Evolutionary conservation across 1,140 invertebrate species (phyloP), one percentile per base, ranked within the genome.

Genomic region (Diabrotica undecimpunctata): DNA sequence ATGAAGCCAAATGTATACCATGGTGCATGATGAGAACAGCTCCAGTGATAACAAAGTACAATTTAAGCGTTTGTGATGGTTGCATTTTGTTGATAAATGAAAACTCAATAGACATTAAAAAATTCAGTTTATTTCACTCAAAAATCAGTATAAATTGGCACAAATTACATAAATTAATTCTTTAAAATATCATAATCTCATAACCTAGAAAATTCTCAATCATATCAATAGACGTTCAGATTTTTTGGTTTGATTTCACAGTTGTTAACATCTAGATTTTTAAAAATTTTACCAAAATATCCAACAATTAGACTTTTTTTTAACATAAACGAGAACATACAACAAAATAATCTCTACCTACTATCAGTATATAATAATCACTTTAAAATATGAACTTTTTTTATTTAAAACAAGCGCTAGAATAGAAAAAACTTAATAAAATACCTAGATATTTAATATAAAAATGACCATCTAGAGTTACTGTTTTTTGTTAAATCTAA

Each of bases 131-230:
- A 62, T 62, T 46, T 62, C 61, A 62, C 61, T 62, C 61, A 62
- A 62, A 46, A 69, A 71, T 65, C 54, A 69, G 59, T 54, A 68
- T 66, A 65, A 71, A 71, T 71, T 71, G 69, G 69, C 69, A 71
- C 69, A 71, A 68, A 55, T 55, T 64, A 70, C 54, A 66, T 66
- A 69, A 62, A 54, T 54, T 54, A 62, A 38, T 38, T 36, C 14
- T 38, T 39, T 38, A 54, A 62, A 62, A 61, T 54, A 54, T 54
- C 14, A 6, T 46, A 25, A 62, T 54, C 36, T 62, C 54, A 10
- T 54, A 62, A 62, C 46, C 59, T 61, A 61, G 14, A 61, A 50
- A 61, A 39, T 41, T 39, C 39, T 59, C 12, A 50, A 61, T 52
- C 10, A 41, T 13, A 52, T 61, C 46, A 9, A 36, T 50, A 51